phyloP scores from a whole-genome alignment of 2,888 invertebrate species.

The Thera obeliscata region DNA sequence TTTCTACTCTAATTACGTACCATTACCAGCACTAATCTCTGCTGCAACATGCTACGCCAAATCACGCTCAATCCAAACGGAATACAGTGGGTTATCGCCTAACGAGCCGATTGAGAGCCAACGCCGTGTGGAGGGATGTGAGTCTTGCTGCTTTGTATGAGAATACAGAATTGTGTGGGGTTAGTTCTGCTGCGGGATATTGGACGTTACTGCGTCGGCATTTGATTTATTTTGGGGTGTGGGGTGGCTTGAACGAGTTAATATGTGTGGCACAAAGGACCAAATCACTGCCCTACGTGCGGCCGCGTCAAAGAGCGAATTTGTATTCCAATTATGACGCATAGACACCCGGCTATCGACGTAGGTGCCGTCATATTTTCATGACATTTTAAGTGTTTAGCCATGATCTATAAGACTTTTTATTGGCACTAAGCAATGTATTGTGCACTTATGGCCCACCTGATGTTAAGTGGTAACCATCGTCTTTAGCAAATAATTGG shows the following conservation, averaged over 20 bases:
- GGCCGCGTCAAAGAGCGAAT: constrained; percentile 79
- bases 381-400: neutral
- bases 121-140: constrained; percentile 30
- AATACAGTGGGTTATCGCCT: constrained; percentile 54
- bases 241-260: constrained; percentile 79
- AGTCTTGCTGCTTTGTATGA: constrained; percentile 39
- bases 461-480: too few relatives aligned
- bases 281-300: constrained; percentile 80
- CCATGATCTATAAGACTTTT: neutral
- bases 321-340: constrained; percentile 84
- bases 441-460: too few relatives aligned
- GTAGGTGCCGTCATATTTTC: constrained; percentile 44
- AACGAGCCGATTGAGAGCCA: constrained; percentile 19
- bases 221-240: constrained; percentile 56
- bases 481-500: too few relatives aligned
- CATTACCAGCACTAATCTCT: constrained; percentile 80
- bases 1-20: constrained; percentile 82
- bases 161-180: constrained; percentile 39
- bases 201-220: constrained; percentile 38
- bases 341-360: constrained; percentile 55
- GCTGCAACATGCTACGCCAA: constrained; percentile 44
- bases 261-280: constrained; percentile 83
- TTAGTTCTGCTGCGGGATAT: constrained; percentile 24
- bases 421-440: too few relatives aligned
- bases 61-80: constrained; percentile 50